Percentiles rank a stretch among this genome's conserved stretches.
Evolutionary conservation across 1,140 invertebrate genomes (phyloP).

Genomic region (Leptinotarsa undecemlineata): DNA sequence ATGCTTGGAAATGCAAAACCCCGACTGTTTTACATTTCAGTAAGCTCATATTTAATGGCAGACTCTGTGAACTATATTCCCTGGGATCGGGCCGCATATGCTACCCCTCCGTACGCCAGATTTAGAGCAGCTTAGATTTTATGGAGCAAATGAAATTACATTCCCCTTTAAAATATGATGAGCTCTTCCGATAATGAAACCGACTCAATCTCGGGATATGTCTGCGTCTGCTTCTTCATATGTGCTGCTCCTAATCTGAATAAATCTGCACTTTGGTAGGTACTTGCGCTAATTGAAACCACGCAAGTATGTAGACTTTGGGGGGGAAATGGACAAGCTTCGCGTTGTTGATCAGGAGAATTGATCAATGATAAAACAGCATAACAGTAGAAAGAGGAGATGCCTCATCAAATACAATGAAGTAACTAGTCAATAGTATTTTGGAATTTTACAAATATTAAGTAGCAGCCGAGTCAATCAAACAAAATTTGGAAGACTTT

Average conservation of each 20-base stretch:
- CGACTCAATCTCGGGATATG: slow-evolving; percentile 50
- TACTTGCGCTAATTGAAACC: background rate
- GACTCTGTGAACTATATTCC: slow-evolving; percentile 54
- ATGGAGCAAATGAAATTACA: slow-evolving; percentile 58
- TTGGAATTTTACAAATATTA: too few species aligned
- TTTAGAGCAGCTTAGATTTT: slow-evolving; percentile 57
- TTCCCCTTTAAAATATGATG: slow-evolving; percentile 57
- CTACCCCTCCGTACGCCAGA: slow-evolving; percentile 50
- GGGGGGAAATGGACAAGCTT: too few species aligned
- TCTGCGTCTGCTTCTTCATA: slow-evolving; percentile 9
- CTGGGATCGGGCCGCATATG: slow-evolving; percentile 51
- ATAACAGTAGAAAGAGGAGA: too few species aligned
- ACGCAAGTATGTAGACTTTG: background rate
- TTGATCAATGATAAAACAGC: too few species aligned
- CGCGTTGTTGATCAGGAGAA: too few species aligned
- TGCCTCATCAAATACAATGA: too few species aligned
- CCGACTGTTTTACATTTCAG: slow-evolving; percentile 57
- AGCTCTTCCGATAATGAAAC: slow-evolving; percentile 56
- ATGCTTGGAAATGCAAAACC: slow-evolving; percentile 56
- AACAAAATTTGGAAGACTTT: too few species aligned
- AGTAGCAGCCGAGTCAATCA: too few species aligned
- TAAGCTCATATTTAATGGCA: slow-evolving; percentile 58
- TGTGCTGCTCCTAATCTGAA: background rate
- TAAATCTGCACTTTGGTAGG: background rate
- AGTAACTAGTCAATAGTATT: too few species aligned